Evolutionary conservation across 1,140 invertebrate species (phyloP), one percentile per base, ranked within the genome.

Genomic region (Rhagoletis zephyria): DNA sequence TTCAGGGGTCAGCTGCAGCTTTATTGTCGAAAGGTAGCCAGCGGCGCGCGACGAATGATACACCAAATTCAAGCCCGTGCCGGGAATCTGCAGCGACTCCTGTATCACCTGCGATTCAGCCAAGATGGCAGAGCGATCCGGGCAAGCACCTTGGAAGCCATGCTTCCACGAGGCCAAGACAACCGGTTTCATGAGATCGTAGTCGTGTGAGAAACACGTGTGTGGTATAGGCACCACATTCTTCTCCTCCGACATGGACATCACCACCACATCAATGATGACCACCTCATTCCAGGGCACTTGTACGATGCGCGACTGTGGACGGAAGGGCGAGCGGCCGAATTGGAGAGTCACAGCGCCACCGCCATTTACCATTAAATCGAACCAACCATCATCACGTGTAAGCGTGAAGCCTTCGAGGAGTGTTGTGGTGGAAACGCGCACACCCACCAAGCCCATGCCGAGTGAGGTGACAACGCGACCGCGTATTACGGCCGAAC

Each of bases 231-330:
- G 91, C 1, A 93, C 91, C 16, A 94, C 87, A 14, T 95, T 93
- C 90, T 96, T 96, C 77, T 97, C 96, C 85, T 97, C 96, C 1
- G 96, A 95, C 14, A 96, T 96, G 89, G 96, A 96, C 97, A 98
- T 98, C 0, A 96, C 93, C 51, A 98, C 95, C 60, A 96, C 96
- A 89, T 98, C 97, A 88, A 98, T 97, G 77, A 98, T 97, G 12
- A 98, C 96, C 86, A 97, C 96, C 95, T 98, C 97, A 94, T 99
- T 99, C 97, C 98, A 99, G 3, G 98, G 98, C 30, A 99, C 97
- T 91, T 97, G 97, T 4, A 99, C 97, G 87, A 98, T 98, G 91
- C 97, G 95, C n/a, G 95, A 97, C 89, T 97, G 96, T 1, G 97
- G 95, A 85, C 97, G 96, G 93, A 99, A 99, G 0, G 98, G 98